Conservation (phyloP, 2,113 vertebrate species). For the Meleagris gallopavo region DNA sequence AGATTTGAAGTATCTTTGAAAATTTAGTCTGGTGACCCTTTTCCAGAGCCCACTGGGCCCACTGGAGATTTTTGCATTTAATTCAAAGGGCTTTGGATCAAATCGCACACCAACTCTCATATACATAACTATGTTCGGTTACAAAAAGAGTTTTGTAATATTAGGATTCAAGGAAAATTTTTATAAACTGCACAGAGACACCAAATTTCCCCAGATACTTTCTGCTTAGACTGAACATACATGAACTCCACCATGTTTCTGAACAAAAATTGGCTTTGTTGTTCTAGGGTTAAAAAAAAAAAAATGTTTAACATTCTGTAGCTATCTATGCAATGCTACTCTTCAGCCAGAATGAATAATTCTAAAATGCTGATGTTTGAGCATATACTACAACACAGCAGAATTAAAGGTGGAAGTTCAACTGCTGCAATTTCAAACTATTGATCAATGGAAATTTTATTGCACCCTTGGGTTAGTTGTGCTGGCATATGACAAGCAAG, state of each 20-base stretch:
- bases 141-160: background rate
- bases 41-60: background rate
- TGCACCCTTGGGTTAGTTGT: constrained; percentile 47
- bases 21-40: background rate
- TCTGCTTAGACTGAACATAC: background rate
- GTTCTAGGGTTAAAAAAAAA: background rate
- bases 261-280: background rate
- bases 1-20: constrained; percentile 15
- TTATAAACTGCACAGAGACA: background rate
- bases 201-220: background rate
- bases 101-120: background rate
- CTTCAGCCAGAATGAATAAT: constrained; percentile 64
- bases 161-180: background rate
- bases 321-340: constrained; percentile 29
- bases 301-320: constrained; percentile 46
- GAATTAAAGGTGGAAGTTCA: constrained; percentile 73
- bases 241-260: background rate
- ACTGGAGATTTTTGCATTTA: background rate
- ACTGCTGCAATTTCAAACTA: constrained; percentile 73
- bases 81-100: background rate
- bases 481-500: constrained; percentile 52
- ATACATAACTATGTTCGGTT: background rate
- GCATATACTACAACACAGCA: constrained; percentile 46
- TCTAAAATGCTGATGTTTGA: constrained; percentile 59
- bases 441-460: constrained; percentile 74